Evolutionary conservation across 1,140 invertebrate species (phyloP), one percentile per base, ranked within the genome.

Genomic region (Danaus melanippus): DNA sequence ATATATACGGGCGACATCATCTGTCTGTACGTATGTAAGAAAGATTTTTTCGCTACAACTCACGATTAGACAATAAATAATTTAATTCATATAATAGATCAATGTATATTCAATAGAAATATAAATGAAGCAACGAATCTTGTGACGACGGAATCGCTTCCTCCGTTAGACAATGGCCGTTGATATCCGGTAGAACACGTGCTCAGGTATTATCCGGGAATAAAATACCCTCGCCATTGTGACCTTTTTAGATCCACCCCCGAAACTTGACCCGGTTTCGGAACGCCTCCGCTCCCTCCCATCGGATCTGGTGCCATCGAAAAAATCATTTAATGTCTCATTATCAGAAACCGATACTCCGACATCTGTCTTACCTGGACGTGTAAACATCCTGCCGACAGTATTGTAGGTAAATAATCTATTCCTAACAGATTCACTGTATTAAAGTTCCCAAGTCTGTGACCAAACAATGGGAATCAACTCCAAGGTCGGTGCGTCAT

Each of bases 101-200:
- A 8, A 32, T 32, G 21, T 32, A 32, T 32, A 32, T 32, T 32
- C 21, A 32, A 32, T 64, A 67, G 65, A 68, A 63, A 71, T 73
- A 81, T 79, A 77, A 78, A 72, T 52, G 44, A 65, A 66, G 65
- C 63, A 71, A 72, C 71, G 60, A 58, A 81, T 79, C 70, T 76
- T 74, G 62, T 60, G 72, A 70, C 65, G 71, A 77, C 74, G 63
- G 76, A 79, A 78, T 79, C 67, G 75, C 70, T 86, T 84, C 83
- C 79, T 86, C 71, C 63, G 67, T 65, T 67, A 84, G 74, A 86
- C 83, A 86, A 86, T 84, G 64, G 78, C 69, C 60, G 65, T 67
- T 63, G 62, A 68, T 76, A 83, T 86, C 83, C 83, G 83, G 83
- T 59, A 53, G 73, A 69, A 83, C 81, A 86, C 83, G 83, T 86